Evolutionary conservation across 2,797 vertebrate species (phyloP), one percentile per base, ranked within the genome.

Genomic region (Hapalemur alaotrensis): DNA sequence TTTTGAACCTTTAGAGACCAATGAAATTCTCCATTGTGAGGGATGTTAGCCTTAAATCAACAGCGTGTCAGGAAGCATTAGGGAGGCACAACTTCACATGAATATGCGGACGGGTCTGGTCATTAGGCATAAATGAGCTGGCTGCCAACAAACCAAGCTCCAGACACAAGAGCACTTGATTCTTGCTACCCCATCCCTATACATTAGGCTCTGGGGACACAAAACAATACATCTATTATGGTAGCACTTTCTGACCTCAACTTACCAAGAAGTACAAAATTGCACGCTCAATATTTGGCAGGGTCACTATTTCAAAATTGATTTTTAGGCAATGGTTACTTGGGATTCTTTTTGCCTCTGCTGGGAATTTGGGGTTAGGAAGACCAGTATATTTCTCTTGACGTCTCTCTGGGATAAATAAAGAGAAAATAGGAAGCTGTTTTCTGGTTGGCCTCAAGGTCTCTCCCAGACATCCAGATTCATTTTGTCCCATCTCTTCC

Each of bases 231-330:
- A 35, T 70, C 88, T 57, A 46, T 93, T 63, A 92, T 30, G 76
- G 73, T 69, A 79, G 61, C 9, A 8, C 7, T 1, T 18, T 89
- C 90, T 96, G 86, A 87, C 59, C 65, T 67, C 91, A 72, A 12
- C 78, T 86, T 92, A 84, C 73, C 67, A 96, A 35, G 4, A 32
- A 95, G 84, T 88, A 63, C 61, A 91, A 95, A 97, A 72, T 28
- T n/a, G 22, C 35, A 30, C 86, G 76, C 59, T 92, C 75, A 28
- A 52, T 94, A 52, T 94, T 95, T 48, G 91, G 20, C 35, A 59
- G 87, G 82, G 80, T 17, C 54, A 1, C 38, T 69, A 43, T 48
- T 97, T 98, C 91, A 94, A 97, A 93, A 85, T 17, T 94, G 89
- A 57, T 85, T 85, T 78, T 83, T 41, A 70, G 94, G 79, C 93